Evolutionary conservation across 2,888 invertebrate species (phyloP), one percentile per base, ranked within the genome.

Genomic region (Ormyrus pomaceus): DNA sequence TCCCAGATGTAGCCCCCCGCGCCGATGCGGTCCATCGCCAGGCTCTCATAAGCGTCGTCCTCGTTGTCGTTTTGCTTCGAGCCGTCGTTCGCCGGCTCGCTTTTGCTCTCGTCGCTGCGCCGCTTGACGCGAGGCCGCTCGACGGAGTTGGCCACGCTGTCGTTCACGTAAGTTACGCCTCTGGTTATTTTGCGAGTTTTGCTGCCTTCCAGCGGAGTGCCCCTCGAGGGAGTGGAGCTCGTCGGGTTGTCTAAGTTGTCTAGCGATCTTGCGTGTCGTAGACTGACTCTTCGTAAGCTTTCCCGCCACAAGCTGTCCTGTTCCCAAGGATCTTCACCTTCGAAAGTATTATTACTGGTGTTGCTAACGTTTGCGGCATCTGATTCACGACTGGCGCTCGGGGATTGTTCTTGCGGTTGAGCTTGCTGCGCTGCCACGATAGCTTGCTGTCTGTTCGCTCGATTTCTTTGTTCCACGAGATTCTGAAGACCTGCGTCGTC

Each of bases 231-330:
- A 87, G 84, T 84, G 90, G 90, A n/a, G 34, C 4, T 34, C 6
- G 90, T 76, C 7, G 90, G 82, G 77, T 82, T 85, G 86, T 96
- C 96, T 75, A 97, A 92, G 90, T 96, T 95, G 86, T 97, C 96
- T 91, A 96, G 92, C 0, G 96, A 96, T 74, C 95, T 93, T 0
- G 96, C 96, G 87, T 96, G 96, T 56, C 96, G 92, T 85, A 96
- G 94, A 82, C 96, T 96, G 0, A 95, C 95, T 82, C 95, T 92
- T 81, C 96, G 92, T 70, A 96, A 91, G 86, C 95, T 95, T 87
- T 96, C 96, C 77, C 95, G 92, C 96, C 96, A 96, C 51, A 96
- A 91, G 7, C 93, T 91, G 90, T 96, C 96, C 90, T 96, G 96
- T 87, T 96, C 96, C 96, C 96, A 96, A 58, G 95, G 93, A 88